Percentiles rank a stretch among this genome's conserved stretches.
These are phyloP conservation scores for Adoxophyes honmai DNA, from an alignment of 1,140 invertebrate genomes.

Conservation along the genomic window DNA sequence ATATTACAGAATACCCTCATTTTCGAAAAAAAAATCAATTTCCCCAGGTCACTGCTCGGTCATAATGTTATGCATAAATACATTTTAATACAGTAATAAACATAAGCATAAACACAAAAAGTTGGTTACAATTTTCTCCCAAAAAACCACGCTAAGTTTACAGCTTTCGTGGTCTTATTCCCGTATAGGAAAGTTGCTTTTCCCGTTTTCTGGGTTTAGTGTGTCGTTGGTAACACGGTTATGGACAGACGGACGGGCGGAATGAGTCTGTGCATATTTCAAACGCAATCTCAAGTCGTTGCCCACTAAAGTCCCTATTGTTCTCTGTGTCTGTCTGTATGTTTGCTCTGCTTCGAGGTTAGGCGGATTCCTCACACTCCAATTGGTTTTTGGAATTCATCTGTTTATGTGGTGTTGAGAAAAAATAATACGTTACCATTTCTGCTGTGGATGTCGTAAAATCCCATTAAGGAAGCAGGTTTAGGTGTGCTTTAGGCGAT, in stretches of 20 bases:
- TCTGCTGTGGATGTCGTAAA: no score
- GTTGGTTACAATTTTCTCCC: neutral
- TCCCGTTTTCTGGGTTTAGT: neutral
- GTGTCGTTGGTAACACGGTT: conserved; percentile 26
- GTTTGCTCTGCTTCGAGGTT: conserved; percentile 40
- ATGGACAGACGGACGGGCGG: conserved; percentile 41
- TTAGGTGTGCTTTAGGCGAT: no score
- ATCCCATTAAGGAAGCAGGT: no score
- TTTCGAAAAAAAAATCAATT: conserved; percentile 36
- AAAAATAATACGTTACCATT: no score
- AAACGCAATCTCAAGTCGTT: conserved; percentile 60
- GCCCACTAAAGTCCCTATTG: conserved; percentile 55
- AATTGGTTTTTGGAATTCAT: no score
- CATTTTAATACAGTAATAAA: conserved; percentile 31
- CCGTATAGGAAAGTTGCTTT: conserved; percentile 18
- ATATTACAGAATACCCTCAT: no score
- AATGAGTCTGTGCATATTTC: conserved; percentile 66
- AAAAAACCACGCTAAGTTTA: conserved; percentile 2
- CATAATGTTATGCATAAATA: conserved; percentile 47
- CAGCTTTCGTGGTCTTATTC: neutral
- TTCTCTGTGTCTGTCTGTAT: conserved; percentile 26
- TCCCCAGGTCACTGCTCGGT: conserved; percentile 31
- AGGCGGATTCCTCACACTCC: no score
- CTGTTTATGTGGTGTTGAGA: no score
- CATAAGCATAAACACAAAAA: conserved; percentile 6